Evolutionary conservation across 2,797 vertebrate genomes (phyloP).

Genomic region (Capromys pilorides): DNA sequence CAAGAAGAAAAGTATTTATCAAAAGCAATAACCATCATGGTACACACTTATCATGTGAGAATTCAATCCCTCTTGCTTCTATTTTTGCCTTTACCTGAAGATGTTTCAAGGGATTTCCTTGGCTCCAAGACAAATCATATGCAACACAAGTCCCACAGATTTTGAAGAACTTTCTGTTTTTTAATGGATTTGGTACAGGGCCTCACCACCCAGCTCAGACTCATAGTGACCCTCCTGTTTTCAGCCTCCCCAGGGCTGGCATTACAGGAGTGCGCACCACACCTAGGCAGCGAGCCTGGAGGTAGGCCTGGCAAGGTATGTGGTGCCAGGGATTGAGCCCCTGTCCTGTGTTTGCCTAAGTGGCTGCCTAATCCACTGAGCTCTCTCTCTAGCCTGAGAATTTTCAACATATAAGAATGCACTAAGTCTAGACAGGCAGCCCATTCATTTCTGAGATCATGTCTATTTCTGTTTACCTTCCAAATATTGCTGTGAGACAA

Average conservation of each 20-base stretch:
- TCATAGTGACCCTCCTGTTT: too few species aligned
- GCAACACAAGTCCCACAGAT: background rate
- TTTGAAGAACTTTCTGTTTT: slow-evolving; percentile 31
- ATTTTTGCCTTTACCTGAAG: background rate
- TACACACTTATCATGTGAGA: background rate
- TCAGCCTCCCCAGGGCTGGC: too few species aligned
- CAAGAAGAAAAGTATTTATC: background rate
- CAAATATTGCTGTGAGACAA: background rate
- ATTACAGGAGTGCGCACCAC: too few species aligned
- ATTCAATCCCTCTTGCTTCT: background rate
- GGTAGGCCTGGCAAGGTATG: too few species aligned
- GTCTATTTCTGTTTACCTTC: slow-evolving; percentile 53
- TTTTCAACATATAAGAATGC: slow-evolving; percentile 30
- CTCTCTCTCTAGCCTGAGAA: background rate
- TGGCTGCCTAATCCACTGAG: too few species aligned
- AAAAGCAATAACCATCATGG: background rate
- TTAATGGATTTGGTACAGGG: too few species aligned
- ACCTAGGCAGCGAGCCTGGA: too few species aligned
- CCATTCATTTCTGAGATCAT: slow-evolving; percentile 50
- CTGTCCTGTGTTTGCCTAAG: too few species aligned
- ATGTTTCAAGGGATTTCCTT: slow-evolving; percentile 26
- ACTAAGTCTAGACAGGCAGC: slow-evolving; percentile 54
- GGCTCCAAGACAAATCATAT: background rate
- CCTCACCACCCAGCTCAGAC: too few species aligned
- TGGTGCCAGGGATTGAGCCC: too few species aligned